Evolutionary conservation across 1,140 invertebrate genomes (phyloP), one percentile per base, ranked within the genome.

Genomic region (Carposina sasakii): DNA sequence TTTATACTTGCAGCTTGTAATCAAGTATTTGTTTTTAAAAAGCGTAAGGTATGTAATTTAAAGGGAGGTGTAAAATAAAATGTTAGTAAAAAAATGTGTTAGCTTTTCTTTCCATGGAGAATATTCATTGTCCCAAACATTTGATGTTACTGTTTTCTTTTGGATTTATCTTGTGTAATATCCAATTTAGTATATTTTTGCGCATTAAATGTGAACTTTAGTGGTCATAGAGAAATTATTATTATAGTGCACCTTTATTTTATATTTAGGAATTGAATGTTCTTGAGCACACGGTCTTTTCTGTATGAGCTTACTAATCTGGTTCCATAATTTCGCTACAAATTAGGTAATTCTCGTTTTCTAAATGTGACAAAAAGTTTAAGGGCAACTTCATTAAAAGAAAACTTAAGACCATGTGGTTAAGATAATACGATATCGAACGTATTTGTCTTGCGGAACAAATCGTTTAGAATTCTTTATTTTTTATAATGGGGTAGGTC

Each of bases 1-100:
- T 76, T 79, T 78, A 78, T 76, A 79, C 64, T 74, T 71, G 67
- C 75, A 76, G 77, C 72, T 79, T 81, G 69, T 79, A 79, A 76
- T 79, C 74, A 68, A 67, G 66, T 78, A 70, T 72, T 76, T 72
- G 63, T 68, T 76, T 73, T 67, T 19, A 63, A 60, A 50, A 63
- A 59, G 54, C 57, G 63, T 74, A 67, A 76, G 66, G 68, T 77
- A 78, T 74, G 72, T 83, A 60, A 76, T 56, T 62, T 71, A 78
- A 71, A 70, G 61, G 58, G 55, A 67, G 69, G 66, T 83, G 69
- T 78, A 67, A 60, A 83, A 79, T 79, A 81, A 77, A 81, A 78
- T 76, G 76, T 83, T 78, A 79, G 71, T 74, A 54, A 61, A 69
- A 59, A 63, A n/a, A n/a, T n/a, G n/a, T n/a, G n/a, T n/a, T n/a